Base-by-base conservation (phyloP, 2,888 invertebrate species). In the Stegana nigrithorax region DNA sequence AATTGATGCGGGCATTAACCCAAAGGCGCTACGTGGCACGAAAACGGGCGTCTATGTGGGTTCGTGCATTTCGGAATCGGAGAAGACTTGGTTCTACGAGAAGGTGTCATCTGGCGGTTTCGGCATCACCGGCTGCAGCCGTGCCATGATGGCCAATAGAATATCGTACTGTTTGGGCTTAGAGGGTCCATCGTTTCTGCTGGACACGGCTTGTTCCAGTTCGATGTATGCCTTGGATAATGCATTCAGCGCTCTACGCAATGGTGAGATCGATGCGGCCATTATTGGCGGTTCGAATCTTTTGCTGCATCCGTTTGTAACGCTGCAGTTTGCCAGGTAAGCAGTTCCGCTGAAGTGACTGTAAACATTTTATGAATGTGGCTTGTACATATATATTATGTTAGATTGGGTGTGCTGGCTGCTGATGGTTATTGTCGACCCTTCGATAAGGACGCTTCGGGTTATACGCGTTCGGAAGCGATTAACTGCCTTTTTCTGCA, bases 191-290 rank as follows among this genome's bases (percentile, higher is more conserved):
- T 95, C 96, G 4, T 94, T 91, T 86, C 89, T 93, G 1, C 88
- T 95, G 8, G 97, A 98, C 85, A 95, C 97, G 0, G 97, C 97
- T 0, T 98, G 97, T 83, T 96, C 96, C n/a, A 97, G 97, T 60
- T 94, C 96, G 7, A 88, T 96, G 70, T 91, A 93, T 73, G 97
- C 96, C 0, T 70, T 97, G 61, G 95, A 97, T 75, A 91, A 92
- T 68, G 94, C 93, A 12, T 93, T 91, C 82, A 88, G 89, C 53
- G 89, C 93, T 0, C 90, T 96, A 50, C 87, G 92, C 32, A 89
- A 90, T 69, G 96, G 95, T 0, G 90, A 91, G 66, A 95, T 96
- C 78, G 96, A 98, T 66, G 89, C 92, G 0, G 97, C 97, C 0
- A 90, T 98, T 59, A 95, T 98, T 2, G 96, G 93, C 4, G 97